Conservation (phyloP, 2,888 invertebrate species). For the Cartodere bifasciata region DNA sequence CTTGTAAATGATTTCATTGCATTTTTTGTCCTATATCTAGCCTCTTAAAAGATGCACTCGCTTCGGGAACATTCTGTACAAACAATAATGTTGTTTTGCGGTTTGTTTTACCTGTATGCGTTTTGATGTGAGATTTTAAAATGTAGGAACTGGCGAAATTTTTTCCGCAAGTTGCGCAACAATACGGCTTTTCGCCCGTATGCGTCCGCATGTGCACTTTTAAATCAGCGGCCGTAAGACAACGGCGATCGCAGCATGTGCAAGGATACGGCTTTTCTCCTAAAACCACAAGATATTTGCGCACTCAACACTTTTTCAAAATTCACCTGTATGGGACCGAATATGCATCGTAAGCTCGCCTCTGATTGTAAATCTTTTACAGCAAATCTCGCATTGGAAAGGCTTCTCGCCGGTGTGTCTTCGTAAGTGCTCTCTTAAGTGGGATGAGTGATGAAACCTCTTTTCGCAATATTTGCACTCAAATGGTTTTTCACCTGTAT, state of each 20-base stretch:
- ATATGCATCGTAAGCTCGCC: slow-evolving; percentile 37
- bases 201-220: slow-evolving; percentile 38
- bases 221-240: slow-evolving; percentile 40
- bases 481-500: slow-evolving; percentile 33
- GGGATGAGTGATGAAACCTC: slow-evolving; percentile 32
- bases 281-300: neutral
- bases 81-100: no score
- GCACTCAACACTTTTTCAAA: neutral
- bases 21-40: no score
- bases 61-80: no score
- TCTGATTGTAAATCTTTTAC: slow-evolving; percentile 31
- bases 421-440: slow-evolving; percentile 30
- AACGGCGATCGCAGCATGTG: slow-evolving; percentile 42
- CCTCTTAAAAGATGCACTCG: no score
- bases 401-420: slow-evolving; percentile 33
- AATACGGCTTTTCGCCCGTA: slow-evolving; percentile 32
- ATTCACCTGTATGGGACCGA: slow-evolving; percentile 37
- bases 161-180: slow-evolving; percentile 28
- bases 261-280: slow-evolving; percentile 43
- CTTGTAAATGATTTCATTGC: no score
- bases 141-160: slow-evolving; percentile 49
- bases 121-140: slow-evolving; percentile 45
- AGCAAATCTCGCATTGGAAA: slow-evolving; percentile 30
- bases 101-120: slow-evolving; percentile 50
- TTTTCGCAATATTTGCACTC: slow-evolving; percentile 34